Conservation (phyloP, 2,113 vertebrate genomes). For the Tyto alba region DNA sequence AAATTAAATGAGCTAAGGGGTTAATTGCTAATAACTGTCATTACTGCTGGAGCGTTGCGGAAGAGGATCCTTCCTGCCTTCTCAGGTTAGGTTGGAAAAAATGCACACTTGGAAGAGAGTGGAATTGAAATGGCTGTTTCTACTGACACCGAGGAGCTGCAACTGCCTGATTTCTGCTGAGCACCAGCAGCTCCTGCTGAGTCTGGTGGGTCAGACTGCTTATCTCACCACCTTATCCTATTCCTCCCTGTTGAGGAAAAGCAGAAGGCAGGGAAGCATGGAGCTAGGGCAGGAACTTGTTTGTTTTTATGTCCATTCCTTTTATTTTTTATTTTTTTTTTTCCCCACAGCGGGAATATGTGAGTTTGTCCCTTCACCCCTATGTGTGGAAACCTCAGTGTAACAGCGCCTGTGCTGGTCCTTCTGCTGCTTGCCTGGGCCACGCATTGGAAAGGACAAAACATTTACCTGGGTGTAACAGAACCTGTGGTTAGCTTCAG, state of each 20-base stretch:
- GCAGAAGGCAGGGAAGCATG: background rate
- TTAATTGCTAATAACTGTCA: conserved; percentile 46
- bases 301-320: background rate
- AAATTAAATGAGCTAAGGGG: conserved; percentile 53
- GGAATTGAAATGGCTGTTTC: background rate
- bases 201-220: background rate
- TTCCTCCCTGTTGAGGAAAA: background rate
- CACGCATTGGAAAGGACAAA: background rate
- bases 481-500: background rate
- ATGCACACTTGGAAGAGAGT: background rate
- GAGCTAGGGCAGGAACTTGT: background rate
- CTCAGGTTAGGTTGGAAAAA: background rate
- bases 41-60: background rate
- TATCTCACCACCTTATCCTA: background rate
- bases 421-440: background rate
- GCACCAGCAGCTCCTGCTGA: background rate
- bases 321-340: background rate
- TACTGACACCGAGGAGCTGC: background rate
- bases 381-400: background rate
- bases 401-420: background rate
- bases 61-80: background rate
- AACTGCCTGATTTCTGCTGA: background rate
- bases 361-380: background rate
- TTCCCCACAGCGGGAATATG: background rate
- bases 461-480: background rate